Base-by-base conservation (phyloP, 1,140 invertebrate genomes). In the Streblospio benedicti region DNA sequence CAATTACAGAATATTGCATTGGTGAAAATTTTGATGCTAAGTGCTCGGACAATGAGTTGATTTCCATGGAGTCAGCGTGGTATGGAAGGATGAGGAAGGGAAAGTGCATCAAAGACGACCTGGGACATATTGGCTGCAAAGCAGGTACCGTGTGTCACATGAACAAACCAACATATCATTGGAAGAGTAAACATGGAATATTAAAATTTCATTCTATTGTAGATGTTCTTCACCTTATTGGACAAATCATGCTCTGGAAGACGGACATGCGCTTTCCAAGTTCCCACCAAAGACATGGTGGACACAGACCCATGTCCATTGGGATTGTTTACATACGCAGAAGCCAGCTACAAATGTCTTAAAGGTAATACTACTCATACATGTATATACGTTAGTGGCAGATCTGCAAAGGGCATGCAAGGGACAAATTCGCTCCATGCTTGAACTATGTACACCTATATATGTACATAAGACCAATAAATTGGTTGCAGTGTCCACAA, bases 1-100 rank as follows among this genome's bases (percentile, higher is more conserved):
- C n/a, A n/a, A n/a, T n/a, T n/a, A n/a, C n/a, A 54, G 16, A 71
- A 56, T 2, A 72, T 27, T 52, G 50, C 23, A 18, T 52, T n/a
- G 27, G 5, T 28, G 50, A 52, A 27, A 27, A 20, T 30, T 52
- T 52, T 16, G n/a, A 30, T 6, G 25, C 50, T 1, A 52, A 27
- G 4, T 52, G 50, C 50, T 31, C 20, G 4, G 12, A 18, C 18
- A 14, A 32, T 30, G 50, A 52, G 28, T 25, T 27, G 4, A 27
- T 52, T n/a, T 12, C 32, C 5, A 52, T 52, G 18, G 18, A 18
- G 5, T 31, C 27, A 16, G 50, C 50, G 18, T 3, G 20, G 23
- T 52, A 30, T 52, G 50, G 50, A 20, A 18, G 50, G 32, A 23
- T 27, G 50, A 52, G 32, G 32, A 30, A 30, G 27, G 50, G 50